Evolutionary conservation across 1,140 invertebrate species (phyloP).

Genomic region (Chrysomallon squamiferum): DNA sequence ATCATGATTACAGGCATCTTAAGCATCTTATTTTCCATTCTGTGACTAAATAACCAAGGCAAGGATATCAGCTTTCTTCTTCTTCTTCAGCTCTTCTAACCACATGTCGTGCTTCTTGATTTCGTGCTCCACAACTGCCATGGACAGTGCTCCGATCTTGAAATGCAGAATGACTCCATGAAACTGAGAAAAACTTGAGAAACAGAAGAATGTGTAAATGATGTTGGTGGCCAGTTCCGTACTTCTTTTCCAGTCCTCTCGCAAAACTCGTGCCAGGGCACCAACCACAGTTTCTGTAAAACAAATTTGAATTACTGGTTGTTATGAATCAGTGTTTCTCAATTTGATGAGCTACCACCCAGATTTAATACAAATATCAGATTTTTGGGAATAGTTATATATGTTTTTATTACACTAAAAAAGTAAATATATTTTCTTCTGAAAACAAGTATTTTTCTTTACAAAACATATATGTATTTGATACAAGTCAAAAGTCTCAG

Average conservation of each 20-base stretch:
- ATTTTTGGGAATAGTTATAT: not conserved
- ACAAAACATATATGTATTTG: too few relatives aligned
- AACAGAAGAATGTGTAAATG: constrained; percentile 96
- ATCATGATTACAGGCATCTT: too few relatives aligned
- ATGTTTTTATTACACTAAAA: too few relatives aligned
- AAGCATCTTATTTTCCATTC: too few relatives aligned
- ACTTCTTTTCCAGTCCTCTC: constrained; percentile 97
- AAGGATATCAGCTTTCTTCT: constrained; percentile 64
- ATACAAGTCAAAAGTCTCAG: too few relatives aligned
- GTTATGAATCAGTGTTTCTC: constrained; percentile 1
- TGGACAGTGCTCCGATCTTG: constrained; percentile 88
- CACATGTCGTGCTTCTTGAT: constrained; percentile 90
- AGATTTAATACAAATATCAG: not conserved
- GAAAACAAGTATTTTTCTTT: too few relatives aligned
- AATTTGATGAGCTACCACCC: not conserved
- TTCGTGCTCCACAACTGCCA: constrained; percentile 96
- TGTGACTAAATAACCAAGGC: not conserved
- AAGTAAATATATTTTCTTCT: too few relatives aligned
- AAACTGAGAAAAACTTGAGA: constrained; percentile 96
- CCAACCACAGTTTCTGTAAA: constrained; percentile 89
- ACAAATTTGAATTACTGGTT: too few relatives aligned
- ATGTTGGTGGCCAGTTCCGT: constrained; percentile 96
- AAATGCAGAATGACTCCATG: constrained; percentile 90
- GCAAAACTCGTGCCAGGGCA: constrained; percentile 89
- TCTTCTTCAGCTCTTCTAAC: constrained; percentile 85